Conservation (phyloP, 2,113 vertebrate genomes). For the Sylvia atricapilla region DNA sequence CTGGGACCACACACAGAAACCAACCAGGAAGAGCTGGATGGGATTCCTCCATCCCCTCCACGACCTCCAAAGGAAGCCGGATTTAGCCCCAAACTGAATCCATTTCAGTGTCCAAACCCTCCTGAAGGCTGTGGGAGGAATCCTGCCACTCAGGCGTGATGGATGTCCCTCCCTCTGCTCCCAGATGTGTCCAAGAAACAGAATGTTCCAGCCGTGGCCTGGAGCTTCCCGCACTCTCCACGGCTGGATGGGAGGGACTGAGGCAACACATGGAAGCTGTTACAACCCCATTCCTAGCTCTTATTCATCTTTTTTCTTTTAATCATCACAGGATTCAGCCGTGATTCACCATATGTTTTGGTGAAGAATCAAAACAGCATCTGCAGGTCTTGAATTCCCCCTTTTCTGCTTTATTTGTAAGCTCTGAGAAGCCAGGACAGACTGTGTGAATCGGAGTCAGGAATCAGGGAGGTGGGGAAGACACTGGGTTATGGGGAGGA, state of each 20-base stretch:
- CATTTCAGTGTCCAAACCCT: background rate
- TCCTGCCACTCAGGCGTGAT: constrained; percentile 33
- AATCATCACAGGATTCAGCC: constrained; percentile 19
- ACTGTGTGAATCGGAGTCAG: background rate
- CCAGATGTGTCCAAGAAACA: constrained; percentile 57
- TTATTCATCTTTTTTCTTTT: constrained; percentile 31
- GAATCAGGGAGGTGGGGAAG: background rate
- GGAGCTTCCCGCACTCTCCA: background rate
- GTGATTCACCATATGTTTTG: constrained; percentile 12
- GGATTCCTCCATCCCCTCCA: background rate
- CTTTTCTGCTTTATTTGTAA: background rate
- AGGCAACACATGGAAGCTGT: constrained; percentile 64
- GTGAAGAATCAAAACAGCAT: constrained; percentile 28
- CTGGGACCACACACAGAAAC: background rate
- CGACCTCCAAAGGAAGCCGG: background rate
- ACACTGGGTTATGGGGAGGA: background rate
- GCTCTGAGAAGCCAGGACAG: background rate
- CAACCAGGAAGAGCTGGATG: background rate
- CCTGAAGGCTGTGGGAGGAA: constrained; percentile 35
- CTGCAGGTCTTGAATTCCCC: constrained; percentile 2
- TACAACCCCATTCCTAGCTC: background rate
- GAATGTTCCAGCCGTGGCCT: constrained; percentile 50
- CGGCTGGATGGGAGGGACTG: constrained; percentile 34
- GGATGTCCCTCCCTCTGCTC: constrained; percentile 41
- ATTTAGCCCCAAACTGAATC: background rate